Percentiles rank a stretch among this genome's conserved stretches.
These are phyloP conservation scores for Erpobdella octoculata DNA, from an alignment of 2,888 invertebrate genomes.

Conservation along the genomic window DNA sequence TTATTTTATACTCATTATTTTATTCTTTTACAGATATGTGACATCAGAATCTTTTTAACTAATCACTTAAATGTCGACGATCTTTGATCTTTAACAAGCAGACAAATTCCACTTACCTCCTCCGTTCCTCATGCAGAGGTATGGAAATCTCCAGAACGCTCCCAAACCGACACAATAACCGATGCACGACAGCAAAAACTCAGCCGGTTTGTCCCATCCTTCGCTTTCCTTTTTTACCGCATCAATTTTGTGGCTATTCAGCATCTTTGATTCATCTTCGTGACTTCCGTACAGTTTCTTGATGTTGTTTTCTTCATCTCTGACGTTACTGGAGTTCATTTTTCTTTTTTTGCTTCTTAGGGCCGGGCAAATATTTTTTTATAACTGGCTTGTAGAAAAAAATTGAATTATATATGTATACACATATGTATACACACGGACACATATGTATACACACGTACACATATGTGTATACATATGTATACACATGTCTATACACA, in stretches of 20 bases:
- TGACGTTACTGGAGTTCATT: no score
- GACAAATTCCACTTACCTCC: slow-evolving; percentile 29
- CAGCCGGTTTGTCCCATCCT: slow-evolving; percentile 31
- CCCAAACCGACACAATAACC: slow-evolving; percentile 35
- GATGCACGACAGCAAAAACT: slow-evolving; percentile 34
- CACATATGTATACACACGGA: no score
- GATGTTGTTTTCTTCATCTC: no score
- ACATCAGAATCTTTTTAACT: background rate
- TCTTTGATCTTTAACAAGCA: background rate
- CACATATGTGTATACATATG: no score
- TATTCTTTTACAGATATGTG: background rate
- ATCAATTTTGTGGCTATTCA: background rate
- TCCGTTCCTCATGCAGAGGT: slow-evolving; percentile 35
- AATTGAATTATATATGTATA: no score
- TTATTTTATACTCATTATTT: background rate
- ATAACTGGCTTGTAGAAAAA: no score
- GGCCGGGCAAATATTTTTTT: no score
- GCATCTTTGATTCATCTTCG: no score
- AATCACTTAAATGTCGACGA: background rate
- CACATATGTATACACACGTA: no score
- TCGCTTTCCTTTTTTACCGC: slow-evolving; percentile 11
- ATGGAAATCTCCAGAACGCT: slow-evolving; percentile 36
- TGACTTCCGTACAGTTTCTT: no score
- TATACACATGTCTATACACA: no score
- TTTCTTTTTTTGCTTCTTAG: no score